Evolutionary conservation across 2,113 vertebrate species (phyloP), one percentile per base, ranked within the genome.

Genomic region (Agelaius tricolor): DNA sequence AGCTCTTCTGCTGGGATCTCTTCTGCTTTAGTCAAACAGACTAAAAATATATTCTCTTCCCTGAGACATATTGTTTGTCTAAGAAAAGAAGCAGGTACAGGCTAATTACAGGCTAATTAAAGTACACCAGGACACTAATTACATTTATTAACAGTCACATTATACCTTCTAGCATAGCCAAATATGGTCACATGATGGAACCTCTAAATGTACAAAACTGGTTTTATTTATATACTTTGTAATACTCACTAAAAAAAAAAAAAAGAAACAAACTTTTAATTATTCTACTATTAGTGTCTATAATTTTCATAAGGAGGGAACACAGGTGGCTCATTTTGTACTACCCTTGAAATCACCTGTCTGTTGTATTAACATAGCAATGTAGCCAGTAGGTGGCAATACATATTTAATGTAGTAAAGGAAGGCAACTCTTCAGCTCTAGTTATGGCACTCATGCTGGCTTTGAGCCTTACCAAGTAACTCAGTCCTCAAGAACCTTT

Each of bases 351-450:
- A 78, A 84, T 55, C 35, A 59, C 3, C 1, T 0, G 2, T 74
- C 61, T 57, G 14, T n/a, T 74, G n/a, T 11, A 37, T 24, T 77
- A 58, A 58, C 62, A 46, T 19, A 24, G 55, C 35, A 61, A 22
- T 24, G 37, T 2, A 61, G 41, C 91, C 96, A 93, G 61, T 62
- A 97, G 97, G 66, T 96, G 97, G 96, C 96, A 96, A 94, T 83
- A 88, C 35, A 62, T 79, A 43, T 82, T 95, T 81, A 94, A 86
- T 65, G 84, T 93, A 68, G 65, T 35, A 89, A 68, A 78, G 39
- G 33, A 46, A 55, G 52, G 19, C 33, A 74, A 22, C 21, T 67
- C 8, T 21, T 12, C 1, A 1, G 30, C 47, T 83, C 30, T 13
- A 21, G 33, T 16, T 39, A 69, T 33, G 23, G 14, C 33, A 23